A percentile compares a stretch with the other conserved stretches of the same genome.
These are phyloP conservation scores for Sebastes vulpes DNA, from an alignment of 2,797 vertebrate genomes.

Conservation along the genomic window DNA sequence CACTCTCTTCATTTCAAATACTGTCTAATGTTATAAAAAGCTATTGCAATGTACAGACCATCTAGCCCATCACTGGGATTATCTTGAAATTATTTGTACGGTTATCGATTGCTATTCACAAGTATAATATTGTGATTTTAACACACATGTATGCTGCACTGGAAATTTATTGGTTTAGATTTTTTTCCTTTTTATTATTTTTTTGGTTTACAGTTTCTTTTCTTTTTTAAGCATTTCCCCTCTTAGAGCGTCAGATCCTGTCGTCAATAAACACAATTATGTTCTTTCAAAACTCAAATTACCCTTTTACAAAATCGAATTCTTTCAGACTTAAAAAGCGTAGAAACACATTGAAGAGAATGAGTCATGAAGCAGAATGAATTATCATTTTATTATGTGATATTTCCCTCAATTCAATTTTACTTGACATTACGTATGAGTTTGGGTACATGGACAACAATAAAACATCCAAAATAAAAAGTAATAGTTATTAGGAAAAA, in stretches of 20 bases:
- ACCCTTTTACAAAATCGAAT: background rate
- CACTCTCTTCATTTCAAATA: slow-evolving; percentile 25
- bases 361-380: background rate
- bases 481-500: background rate
- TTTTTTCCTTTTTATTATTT: background rate
- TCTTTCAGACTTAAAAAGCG: background rate
- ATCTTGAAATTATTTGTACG: background rate
- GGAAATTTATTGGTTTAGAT: background rate
- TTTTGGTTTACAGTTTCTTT: background rate
- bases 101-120: background rate
- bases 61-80: background rate
- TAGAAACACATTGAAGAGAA: background rate
- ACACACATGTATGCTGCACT: background rate
- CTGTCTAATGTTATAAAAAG: background rate
- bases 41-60: background rate
- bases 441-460: background rate
- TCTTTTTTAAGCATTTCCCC: background rate
- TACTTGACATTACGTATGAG: background rate
- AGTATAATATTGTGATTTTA: background rate
- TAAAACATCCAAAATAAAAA: background rate
- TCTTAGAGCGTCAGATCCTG: background rate
- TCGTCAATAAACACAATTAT: background rate
- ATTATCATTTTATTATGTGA: background rate
- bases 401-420: background rate
- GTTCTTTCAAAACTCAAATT: background rate